Evolutionary conservation across 2,888 invertebrate genomes (phyloP).

Genomic region (Drosophila mettleri): DNA sequence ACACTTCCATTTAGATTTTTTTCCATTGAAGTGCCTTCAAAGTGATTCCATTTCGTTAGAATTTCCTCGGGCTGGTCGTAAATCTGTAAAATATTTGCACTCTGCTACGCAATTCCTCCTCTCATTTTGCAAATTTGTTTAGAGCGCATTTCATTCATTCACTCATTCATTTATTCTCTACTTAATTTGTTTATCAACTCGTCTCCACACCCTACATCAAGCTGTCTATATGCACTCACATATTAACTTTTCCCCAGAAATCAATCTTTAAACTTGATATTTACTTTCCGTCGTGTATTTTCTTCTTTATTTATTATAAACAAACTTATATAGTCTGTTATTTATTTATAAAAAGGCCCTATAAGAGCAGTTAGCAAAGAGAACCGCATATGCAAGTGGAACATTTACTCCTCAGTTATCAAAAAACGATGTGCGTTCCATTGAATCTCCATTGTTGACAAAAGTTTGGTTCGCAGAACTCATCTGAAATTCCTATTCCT

Average conservation of each 20-base stretch:
- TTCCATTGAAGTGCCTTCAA: conserved; percentile 43
- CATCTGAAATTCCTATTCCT: neutral
- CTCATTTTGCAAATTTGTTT: conserved; percentile 37
- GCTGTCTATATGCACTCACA: neutral
- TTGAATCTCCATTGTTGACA: neutral
- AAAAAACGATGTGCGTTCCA: too few relatives aligned
- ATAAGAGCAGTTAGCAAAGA: neutral
- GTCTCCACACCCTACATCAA: neutral
- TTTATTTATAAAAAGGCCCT: neutral
- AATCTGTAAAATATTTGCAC: conserved; percentile 19
- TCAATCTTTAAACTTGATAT: neutral
- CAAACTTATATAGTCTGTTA: neutral
- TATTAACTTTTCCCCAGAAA: neutral
- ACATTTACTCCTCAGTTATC: too few relatives aligned
- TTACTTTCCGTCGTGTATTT: too few relatives aligned
- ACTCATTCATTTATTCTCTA: conserved; percentile 14
- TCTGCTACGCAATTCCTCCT: conserved; percentile 18
- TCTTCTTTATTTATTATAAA: neutral
- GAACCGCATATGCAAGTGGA: neutral
- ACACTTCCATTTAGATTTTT: conserved; percentile 16
- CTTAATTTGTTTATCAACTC: conserved; percentile 37
- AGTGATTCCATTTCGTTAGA: conserved; percentile 36
- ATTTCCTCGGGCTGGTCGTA: neutral
- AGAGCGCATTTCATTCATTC: conserved; percentile 41
- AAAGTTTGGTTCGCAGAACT: neutral